Conservation (phyloP, 2,113 vertebrate genomes). For the Pseudorectes ferrugineus region DNA sequence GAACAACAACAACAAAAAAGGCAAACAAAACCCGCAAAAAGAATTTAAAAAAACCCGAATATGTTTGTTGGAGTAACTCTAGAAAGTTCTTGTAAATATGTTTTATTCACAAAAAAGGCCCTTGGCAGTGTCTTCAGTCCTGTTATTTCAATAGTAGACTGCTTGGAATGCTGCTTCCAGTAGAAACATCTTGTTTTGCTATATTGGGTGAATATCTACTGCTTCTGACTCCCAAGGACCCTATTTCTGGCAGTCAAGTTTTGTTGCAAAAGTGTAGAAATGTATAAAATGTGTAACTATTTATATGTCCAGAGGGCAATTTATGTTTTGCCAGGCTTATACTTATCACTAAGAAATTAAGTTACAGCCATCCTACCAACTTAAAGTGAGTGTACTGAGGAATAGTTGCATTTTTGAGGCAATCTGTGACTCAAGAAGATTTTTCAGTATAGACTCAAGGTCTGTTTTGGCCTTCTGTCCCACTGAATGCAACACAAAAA, state of each 20-base stretch:
- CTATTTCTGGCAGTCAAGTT: neutral
- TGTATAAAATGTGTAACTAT: neutral
- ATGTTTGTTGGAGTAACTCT: neutral
- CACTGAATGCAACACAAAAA: neutral
- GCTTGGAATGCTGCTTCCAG: neutral
- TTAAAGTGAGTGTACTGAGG: neutral
- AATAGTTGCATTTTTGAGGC: neutral
- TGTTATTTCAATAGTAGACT: neutral
- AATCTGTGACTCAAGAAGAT: neutral
- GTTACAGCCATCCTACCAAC: neutral
- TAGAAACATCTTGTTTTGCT: neutral
- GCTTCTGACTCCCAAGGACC: neutral
- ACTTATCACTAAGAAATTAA: neutral
- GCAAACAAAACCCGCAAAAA: accelerated
- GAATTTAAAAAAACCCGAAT: accelerated
- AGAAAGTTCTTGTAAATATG: neutral
- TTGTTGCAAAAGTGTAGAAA: neutral
- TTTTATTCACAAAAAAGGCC: neutral
- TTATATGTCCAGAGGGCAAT: neutral
- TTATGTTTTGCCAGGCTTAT: neutral
- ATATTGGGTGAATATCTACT: neutral
- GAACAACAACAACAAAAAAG: neutral
- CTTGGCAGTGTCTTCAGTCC: neutral
- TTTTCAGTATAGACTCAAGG: neutral
- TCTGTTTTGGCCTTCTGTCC: neutral